These are phyloP conservation scores for Campylomormyrus numenius DNA, from an alignment of 2,113 vertebrate species.

Conservation along the genomic window DNA sequence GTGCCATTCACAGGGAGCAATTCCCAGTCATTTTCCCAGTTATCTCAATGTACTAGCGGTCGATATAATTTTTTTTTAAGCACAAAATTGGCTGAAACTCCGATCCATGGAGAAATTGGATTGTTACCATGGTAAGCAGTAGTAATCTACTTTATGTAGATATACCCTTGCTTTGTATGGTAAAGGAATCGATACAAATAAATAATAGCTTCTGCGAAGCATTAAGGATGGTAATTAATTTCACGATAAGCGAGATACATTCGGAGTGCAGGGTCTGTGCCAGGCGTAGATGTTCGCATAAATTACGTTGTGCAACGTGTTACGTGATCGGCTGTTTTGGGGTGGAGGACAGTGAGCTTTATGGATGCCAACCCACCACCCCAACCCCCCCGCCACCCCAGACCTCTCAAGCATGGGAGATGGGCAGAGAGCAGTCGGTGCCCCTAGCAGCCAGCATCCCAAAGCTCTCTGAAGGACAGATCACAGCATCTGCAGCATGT, in stretches of 20 bases:
- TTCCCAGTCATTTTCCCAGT: not conserved
- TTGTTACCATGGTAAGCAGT: not conserved
- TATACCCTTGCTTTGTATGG: not conserved
- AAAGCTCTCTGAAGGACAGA: not conserved
- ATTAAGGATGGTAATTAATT: constrained; percentile 2
- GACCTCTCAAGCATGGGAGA: not conserved
- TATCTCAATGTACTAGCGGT: not conserved
- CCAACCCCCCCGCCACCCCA: not conserved
- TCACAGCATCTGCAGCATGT: not conserved
- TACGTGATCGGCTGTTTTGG: not conserved
- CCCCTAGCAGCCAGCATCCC: not conserved
- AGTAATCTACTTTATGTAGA: not conserved
- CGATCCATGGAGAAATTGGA: not conserved
- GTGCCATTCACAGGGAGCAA: not conserved
- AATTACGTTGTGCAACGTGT: not conserved
- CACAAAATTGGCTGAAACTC: not conserved
- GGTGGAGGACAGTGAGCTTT: not conserved
- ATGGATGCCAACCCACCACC: not conserved
- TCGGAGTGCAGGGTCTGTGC: not conserved
- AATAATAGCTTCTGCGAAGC: not conserved
- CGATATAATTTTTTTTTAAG: not conserved
- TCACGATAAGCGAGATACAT: not conserved
- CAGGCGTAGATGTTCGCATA: not conserved
- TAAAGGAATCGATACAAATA: not conserved
- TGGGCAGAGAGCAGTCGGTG: not conserved